A percentile compares a stretch with the other conserved stretches of the same genome.
phyloP scores from a whole-genome alignment of 2,888 invertebrate species.

The Rhingia campestris region DNA sequence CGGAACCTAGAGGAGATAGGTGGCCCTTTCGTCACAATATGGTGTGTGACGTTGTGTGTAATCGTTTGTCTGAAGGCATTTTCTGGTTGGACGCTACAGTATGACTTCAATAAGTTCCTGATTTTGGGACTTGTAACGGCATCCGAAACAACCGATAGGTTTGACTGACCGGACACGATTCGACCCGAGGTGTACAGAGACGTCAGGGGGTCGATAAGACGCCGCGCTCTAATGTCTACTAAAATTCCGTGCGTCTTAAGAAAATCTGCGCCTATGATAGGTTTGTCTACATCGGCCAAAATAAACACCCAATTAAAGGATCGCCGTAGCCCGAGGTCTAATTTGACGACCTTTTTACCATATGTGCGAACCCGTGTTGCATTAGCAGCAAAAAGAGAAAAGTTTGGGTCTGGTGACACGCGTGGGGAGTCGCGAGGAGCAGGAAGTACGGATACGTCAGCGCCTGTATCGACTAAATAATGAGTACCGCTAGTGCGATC shows the following conservation, averaged over 20 bases:
- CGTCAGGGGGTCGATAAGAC: constrained; percentile 48
- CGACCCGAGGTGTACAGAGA: constrained; percentile 7
- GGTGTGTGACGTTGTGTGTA: constrained; percentile 34
- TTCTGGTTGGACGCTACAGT: constrained; percentile 4
- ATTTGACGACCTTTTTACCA: constrained; percentile 23
- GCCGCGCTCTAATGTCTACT: constrained; percentile 43
- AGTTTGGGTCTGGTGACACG: constrained; percentile 6
- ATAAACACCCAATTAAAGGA: constrained; percentile 73
- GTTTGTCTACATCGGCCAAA: constrained; percentile 71
- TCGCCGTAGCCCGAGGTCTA: constrained; percentile 71
- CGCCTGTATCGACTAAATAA: constrained; percentile 69
- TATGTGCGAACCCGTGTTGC: constrained; percentile 43
- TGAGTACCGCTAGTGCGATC: constrained; percentile 32
- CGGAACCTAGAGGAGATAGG: constrained; percentile 57
- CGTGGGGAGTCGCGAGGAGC: background rate
- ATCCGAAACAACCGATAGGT: constrained; percentile 4
- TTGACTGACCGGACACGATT: constrained; percentile 4
- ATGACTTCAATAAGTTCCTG: constrained; percentile 28
- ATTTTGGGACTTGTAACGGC: background rate
- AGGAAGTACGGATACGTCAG: constrained; percentile 68
- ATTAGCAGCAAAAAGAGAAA: constrained; percentile 63
- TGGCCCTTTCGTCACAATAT: constrained; percentile 56
- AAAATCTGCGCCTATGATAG: constrained; percentile 75
- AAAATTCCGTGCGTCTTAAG: constrained; percentile 43
- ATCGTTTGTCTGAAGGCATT: constrained; percentile 7